These are phyloP conservation scores for Hippopotamus amphibius DNA, from an alignment of 2,113 vertebrate genomes.

Conservation along the genomic window DNA sequence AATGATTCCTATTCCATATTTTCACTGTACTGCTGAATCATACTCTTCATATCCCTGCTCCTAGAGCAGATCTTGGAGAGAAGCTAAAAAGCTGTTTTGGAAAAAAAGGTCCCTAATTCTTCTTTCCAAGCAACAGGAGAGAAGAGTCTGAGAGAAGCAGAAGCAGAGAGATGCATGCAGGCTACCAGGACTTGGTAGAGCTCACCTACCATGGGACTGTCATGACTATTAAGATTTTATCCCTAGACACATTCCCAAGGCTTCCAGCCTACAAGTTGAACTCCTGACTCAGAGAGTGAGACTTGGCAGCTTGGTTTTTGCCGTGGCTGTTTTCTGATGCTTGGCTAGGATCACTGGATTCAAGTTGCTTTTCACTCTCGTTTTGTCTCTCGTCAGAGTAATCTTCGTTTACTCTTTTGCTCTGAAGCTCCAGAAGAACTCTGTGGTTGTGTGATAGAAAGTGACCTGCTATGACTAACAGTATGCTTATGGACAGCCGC, in stretches of 20 bases:
- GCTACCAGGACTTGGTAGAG: conserved; percentile 24
- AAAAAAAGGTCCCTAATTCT: conserved; percentile 72
- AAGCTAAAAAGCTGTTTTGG: conserved; percentile 68
- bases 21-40: conserved; percentile 80
- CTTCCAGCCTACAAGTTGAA: conserved; percentile 12
- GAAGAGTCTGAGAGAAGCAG: conserved; percentile 8
- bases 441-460: background rate
- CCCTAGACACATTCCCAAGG: conserved; percentile 26
- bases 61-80: conserved; percentile 65
- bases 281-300: background rate
- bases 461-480: background rate
- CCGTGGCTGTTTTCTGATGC: background rate
- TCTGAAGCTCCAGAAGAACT: background rate
- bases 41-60: conserved; percentile 68
- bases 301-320: conserved; percentile 23
- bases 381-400: conserved; percentile 1
- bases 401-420: background rate
- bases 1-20: conserved; percentile 77
- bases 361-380: background rate
- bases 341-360: background rate
- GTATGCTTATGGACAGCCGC: background rate
- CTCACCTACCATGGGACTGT: background rate
- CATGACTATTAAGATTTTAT: background rate
- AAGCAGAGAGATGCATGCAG: conserved; percentile 16
- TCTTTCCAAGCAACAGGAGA: conserved; percentile 40